phyloP scores from a whole-genome alignment of 2,888 invertebrate species.

The Drosophila borborema region DNA sequence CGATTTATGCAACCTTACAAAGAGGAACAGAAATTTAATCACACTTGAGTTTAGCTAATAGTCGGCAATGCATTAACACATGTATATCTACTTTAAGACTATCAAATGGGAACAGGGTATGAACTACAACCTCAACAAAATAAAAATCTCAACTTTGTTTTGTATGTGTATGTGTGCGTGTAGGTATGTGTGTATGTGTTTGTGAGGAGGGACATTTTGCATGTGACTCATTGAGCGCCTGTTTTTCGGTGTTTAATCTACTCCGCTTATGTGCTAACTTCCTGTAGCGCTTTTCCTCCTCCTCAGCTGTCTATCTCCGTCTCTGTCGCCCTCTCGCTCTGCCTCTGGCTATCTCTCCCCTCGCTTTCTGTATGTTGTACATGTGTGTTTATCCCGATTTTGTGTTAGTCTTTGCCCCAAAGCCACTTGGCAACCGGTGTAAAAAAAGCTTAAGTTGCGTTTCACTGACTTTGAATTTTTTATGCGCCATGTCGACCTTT shows the following conservation, averaged over 20 bases:
- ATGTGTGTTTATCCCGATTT: constrained; percentile 80
- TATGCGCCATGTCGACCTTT: constrained; percentile 73
- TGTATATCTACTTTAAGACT: background rate
- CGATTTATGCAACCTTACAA: background rate
- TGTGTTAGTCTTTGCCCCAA: constrained; percentile 48
- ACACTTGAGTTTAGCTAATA: background rate
- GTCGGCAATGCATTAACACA: fast-evolving
- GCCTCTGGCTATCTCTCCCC: background rate
- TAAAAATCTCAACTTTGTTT: constrained; percentile 54
- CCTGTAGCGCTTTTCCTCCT: constrained; percentile 40
- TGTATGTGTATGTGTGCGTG: constrained; percentile 7
- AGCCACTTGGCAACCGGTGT: constrained; percentile 61
- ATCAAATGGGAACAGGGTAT: background rate
- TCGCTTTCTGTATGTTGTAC: constrained; percentile 44
- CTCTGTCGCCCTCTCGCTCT: constrained; percentile 3
- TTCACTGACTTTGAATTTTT: constrained; percentile 81
- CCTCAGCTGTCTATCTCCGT: constrained; percentile 15
- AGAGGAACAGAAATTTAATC: background rate
- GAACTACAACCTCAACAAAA: constrained; percentile 10
- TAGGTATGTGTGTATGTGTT: constrained; percentile 18
- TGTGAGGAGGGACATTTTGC: constrained; percentile 47
- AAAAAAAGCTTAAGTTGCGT: constrained; percentile 81
- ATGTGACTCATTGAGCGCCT: constrained; percentile 78
- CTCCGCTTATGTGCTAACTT: constrained; percentile 76
- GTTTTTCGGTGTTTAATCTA: constrained; percentile 82